Base-by-base conservation (phyloP, 1,140 invertebrate species). In the Latrodectus geometricus region DNA sequence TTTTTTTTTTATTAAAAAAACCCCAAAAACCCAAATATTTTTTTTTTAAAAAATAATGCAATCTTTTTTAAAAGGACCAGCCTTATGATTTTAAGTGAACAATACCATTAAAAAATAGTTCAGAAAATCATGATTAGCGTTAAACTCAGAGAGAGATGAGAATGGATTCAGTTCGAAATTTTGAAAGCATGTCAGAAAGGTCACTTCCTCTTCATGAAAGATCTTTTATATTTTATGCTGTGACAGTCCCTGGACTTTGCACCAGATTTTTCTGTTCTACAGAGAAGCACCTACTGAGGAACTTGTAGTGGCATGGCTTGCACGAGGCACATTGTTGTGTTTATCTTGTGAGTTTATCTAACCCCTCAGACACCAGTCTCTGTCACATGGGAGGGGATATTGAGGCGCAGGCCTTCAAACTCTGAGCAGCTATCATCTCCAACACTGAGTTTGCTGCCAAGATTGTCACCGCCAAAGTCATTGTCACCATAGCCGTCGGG, bases 401-500 rank as follows among this genome's bases (percentile, higher is more conserved):
- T 88, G 21, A 88, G 78, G 17, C 80, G 73, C 20, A 88, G 50
- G 9, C 88, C 88, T 72, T 88, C 88, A 21, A 84, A 88, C 56
- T 88, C 87, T 0, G 87, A 88, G 21, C 54, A 69, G 20, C 68
- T 79, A 35, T 88, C 88, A 50, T 81, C 74, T 8, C 66, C 77
- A 17, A 80, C 69, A 15, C 76, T 83, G 35, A 76, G 48, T 23
- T 86, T 88, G 23, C 70, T 85, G 15, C 86, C 77, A 0, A 50
- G 15, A 9, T 78, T 54, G 21, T 87, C 80, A 17, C 69, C 81
- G 15, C 54, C 66, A 49, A 65, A 87, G 17, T 89, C 89, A 23
- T 77, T 79, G 76, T 88, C 88, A 12, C 79, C 81, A 70, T 83
- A 88, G 35, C 88, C 86, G 35, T 89, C 88, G 0, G 88, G 88